These are phyloP conservation scores for Ctena decussata DNA, from an alignment of 2,888 invertebrate species.

Conservation along the genomic window DNA sequence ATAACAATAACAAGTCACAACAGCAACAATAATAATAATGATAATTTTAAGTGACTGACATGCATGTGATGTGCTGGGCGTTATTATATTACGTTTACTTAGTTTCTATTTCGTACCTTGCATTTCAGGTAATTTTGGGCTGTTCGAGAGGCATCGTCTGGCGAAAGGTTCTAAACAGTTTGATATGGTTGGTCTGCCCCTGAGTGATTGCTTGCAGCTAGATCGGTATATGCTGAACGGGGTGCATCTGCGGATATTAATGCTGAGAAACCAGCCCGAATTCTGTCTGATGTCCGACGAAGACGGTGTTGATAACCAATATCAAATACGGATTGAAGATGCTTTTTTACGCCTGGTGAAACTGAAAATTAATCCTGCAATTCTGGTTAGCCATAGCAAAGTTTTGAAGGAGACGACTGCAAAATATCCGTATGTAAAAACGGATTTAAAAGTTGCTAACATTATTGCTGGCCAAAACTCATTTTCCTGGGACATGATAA, in stretches of 20 bases:
- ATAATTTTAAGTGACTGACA: too few species aligned
- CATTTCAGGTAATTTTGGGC: slow-evolving; percentile 13
- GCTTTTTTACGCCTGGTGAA: slow-evolving; percentile 12
- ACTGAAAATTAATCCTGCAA: slow-evolving; percentile 15
- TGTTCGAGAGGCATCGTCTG: background rate
- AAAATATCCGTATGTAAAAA: background rate
- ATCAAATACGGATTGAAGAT: slow-evolving; percentile 1
- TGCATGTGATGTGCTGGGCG: too few species aligned
- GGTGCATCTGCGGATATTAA: background rate
- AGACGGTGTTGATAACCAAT: background rate
- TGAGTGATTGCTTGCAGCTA: background rate
- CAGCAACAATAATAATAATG: too few species aligned
- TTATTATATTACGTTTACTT: too few species aligned
- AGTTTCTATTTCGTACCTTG: too few species aligned
- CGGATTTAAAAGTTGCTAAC: background rate
- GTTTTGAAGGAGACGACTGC: background rate
- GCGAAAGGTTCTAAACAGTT: background rate
- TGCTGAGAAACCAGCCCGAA: background rate
- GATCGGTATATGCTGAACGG: slow-evolving; percentile 16
- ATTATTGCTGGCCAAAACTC: too few species aligned
- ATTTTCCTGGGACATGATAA: background rate
- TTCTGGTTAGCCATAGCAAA: background rate
- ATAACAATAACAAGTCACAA: too few species aligned
- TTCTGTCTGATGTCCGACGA: background rate
- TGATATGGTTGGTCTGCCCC: slow-evolving; percentile 14